phyloP scores from a whole-genome alignment of 2,797 vertebrate species.

The Alectoris magna region DNA sequence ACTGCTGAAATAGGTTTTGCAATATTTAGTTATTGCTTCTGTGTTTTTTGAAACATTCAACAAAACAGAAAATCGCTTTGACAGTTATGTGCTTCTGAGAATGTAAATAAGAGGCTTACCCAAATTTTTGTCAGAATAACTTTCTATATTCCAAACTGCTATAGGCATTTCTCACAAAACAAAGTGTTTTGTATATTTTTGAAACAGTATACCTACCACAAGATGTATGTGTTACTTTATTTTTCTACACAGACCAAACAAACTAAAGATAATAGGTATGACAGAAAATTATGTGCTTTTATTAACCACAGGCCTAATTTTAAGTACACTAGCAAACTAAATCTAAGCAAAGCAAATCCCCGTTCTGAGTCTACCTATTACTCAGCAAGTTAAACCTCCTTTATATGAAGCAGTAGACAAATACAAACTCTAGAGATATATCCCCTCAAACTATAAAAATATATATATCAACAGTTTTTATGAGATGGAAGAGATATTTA shows the following conservation, averaged over 20 bases:
- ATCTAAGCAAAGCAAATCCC: background rate
- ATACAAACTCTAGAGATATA: background rate
- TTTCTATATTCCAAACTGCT: background rate
- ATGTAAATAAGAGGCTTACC: background rate
- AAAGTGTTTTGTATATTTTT: background rate
- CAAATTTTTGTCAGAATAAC: background rate
- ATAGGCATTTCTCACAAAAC: background rate
- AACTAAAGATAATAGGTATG: background rate
- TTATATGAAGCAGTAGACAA: background rate
- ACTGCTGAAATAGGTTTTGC: background rate
- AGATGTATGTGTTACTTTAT: background rate
- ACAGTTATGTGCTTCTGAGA: background rate
- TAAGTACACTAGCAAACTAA: background rate
- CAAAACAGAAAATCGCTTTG: background rate
- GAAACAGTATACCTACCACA: background rate
- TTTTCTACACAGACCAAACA: background rate
- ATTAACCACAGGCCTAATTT: background rate
- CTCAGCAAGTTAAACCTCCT: background rate
- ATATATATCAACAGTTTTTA: background rate
- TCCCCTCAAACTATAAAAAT: background rate
- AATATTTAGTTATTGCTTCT: background rate
- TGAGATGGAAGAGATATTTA: background rate
- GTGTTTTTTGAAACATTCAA: constrained; percentile 3
- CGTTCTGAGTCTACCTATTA: background rate
- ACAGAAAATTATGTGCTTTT: background rate